Evolutionary conservation across 2,113 vertebrate species (phyloP), one percentile per base, ranked within the genome.

Genomic region (Pseudolaguvia tuberculata): DNA sequence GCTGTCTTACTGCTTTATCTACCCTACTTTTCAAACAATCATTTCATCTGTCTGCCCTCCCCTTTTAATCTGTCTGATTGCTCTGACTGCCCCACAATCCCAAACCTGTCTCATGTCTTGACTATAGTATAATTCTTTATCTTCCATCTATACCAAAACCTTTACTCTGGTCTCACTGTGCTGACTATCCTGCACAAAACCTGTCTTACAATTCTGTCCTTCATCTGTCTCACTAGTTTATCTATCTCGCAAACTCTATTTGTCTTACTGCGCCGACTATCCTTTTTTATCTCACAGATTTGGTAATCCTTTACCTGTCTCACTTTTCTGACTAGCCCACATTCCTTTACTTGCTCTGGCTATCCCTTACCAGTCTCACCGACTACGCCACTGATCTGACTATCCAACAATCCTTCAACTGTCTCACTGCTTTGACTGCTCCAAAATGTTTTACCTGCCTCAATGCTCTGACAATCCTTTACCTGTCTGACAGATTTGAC

Each of bases 1-100:
- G 7, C 53, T 55, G 53, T 55, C 53, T 55, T n/a, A 55, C 53
- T n/a, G n/a, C n/a, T 55, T n/a, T n/a, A n/a, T n/a, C n/a, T n/a
- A n/a, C n/a, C n/a, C n/a, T n/a, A n/a, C n/a, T n/a, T n/a, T n/a
- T n/a, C n/a, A n/a, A n/a, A n/a, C n/a, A n/a, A n/a, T n/a, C n/a
- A n/a, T n/a, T n/a, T n/a, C n/a, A n/a, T n/a, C n/a, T n/a, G n/a
- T n/a, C n/a, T n/a, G n/a, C n/a, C n/a, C n/a, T n/a, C n/a, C n/a
- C n/a, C n/a, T n/a, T n/a, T n/a, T n/a, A n/a, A n/a, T n/a, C n/a
- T n/a, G n/a, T n/a, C n/a, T n/a, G n/a, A n/a, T n/a, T n/a, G n/a
- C n/a, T n/a, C n/a, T n/a, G n/a, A n/a, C n/a, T n/a, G n/a, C n/a
- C n/a, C n/a, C n/a, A n/a, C n/a, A n/a, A n/a, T n/a, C n/a, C n/a